Evolutionary conservation across 2,113 vertebrate genomes (phyloP), one percentile per base, ranked within the genome.

Genomic region (Struthio camelus): DNA sequence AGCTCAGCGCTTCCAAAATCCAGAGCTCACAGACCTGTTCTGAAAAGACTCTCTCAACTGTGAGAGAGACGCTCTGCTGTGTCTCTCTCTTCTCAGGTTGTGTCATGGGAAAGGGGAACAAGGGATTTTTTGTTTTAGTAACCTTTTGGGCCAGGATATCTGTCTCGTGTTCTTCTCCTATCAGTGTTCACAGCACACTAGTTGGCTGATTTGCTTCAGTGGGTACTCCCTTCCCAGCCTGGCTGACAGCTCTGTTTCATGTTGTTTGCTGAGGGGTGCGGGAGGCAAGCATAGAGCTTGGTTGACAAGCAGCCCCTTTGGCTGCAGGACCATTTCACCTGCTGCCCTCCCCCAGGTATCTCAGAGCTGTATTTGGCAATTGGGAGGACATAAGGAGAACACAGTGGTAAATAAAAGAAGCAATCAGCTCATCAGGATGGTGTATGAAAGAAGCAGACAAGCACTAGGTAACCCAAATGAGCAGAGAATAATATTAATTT

Each of bases 41-140:
- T 96, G 96, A 97, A 96, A 97, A 85, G 93, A 36, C 48, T 66
- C 83, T 93, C 85, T 93, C 82, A 93, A 0, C 81, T 93, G 87
- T 91, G 85, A 93, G 85, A 28, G 77, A 72, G 91, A 91, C 75
- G 85, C 77, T 86, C 80, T 59, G 59, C 75, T 64, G 71, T 18
- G 38, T 75, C 85, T 87, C 81, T 86, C 64, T 54, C 85, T 94
- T 67, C 93, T 90, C 93, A 95, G 85, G 93, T 81, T 84, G 65
- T 90, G 77, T 73, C 80, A 69, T 6, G 48, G 69, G 69, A 87
- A 96, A 83, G 1, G 5, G 12, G 72, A 96, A 96, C 94, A 96
- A 96, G 76, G 85, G 87, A 86, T 67, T 97, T 54, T 77, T 85
- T 97, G 94, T 97, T 42, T 54, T 56, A 91, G 85, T 56, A 92